Evolutionary conservation across 2,113 vertebrate species (phyloP).

Genomic region (Mastomys natalensis): DNA sequence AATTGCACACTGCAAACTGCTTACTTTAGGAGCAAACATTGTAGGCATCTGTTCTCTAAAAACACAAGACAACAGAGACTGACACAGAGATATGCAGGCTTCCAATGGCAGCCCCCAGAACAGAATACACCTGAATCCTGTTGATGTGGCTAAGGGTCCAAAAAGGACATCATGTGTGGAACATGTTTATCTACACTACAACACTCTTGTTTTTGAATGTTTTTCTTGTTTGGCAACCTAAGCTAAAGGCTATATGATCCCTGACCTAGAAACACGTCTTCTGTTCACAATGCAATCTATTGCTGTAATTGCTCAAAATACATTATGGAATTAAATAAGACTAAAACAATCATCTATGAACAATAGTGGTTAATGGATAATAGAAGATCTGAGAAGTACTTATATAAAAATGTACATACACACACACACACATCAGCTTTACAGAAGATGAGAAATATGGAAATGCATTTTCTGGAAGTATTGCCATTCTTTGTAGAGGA

Average conservation of each 20-base stretch:
- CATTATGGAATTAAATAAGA: background rate
- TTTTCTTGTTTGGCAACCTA: background rate
- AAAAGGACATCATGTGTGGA: fast-evolving
- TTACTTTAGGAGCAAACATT: background rate
- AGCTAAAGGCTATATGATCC: background rate
- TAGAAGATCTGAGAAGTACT: background rate
- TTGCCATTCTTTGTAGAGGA: background rate
- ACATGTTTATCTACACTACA: too few relatives aligned
- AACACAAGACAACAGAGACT: background rate
- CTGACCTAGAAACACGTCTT: background rate
- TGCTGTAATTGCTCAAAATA: background rate
- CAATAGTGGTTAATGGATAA: background rate
- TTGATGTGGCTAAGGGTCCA: background rate
- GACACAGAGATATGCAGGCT: background rate
- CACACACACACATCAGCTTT: background rate
- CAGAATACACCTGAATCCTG: background rate
- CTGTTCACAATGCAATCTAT: background rate
- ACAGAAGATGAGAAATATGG: constrained; percentile 9
- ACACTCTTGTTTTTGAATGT: background rate
- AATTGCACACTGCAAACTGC: background rate
- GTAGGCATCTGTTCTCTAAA: background rate
- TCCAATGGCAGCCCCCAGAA: background rate
- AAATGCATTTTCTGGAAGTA: constrained; percentile 1
- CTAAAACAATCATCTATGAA: background rate
- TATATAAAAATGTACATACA: background rate